phyloP scores from a whole-genome alignment of 1,140 invertebrate genomes.

The Heliothis subflexa region DNA sequence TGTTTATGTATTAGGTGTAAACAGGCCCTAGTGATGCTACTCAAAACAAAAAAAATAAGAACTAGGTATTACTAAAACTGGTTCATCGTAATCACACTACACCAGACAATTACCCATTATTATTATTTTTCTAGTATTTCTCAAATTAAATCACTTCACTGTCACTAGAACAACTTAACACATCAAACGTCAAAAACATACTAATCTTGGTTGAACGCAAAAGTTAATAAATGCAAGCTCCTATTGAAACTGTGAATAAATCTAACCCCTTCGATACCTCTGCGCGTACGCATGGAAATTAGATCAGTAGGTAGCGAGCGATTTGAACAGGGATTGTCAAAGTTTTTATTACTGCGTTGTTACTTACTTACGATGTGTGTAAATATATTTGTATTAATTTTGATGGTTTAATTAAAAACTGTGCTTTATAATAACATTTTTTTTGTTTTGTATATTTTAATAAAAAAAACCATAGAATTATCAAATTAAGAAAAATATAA shows the following conservation, averaged over 20 bases:
- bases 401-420: too few species aligned
- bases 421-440: background rate
- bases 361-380: too few species aligned
- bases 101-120: background rate
- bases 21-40: too few species aligned
- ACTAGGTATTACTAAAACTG: too few species aligned
- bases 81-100: too few species aligned
- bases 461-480: too few species aligned
- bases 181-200: slow-evolving; percentile 75
- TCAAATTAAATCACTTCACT: slow-evolving; percentile 37
- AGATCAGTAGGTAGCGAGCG: slow-evolving; percentile 81
- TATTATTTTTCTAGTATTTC: background rate
- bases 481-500: too few species aligned
- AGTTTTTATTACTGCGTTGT: background rate
- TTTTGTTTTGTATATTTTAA: background rate
- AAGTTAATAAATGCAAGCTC: slow-evolving; percentile 80
- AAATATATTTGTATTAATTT: too few species aligned
- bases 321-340: slow-evolving; percentile 14
- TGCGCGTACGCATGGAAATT: slow-evolving; percentile 84
- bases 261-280: slow-evolving; percentile 78
- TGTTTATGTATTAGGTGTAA: too few species aligned
- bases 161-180: slow-evolving; percentile 63
- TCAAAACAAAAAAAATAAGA: too few species aligned
- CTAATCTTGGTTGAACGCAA: slow-evolving; percentile 71
- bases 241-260: slow-evolving; percentile 80